These are phyloP conservation scores for Drosophila pallidifrons DNA, from an alignment of 1,140 invertebrate species.

Conservation along the genomic window DNA sequence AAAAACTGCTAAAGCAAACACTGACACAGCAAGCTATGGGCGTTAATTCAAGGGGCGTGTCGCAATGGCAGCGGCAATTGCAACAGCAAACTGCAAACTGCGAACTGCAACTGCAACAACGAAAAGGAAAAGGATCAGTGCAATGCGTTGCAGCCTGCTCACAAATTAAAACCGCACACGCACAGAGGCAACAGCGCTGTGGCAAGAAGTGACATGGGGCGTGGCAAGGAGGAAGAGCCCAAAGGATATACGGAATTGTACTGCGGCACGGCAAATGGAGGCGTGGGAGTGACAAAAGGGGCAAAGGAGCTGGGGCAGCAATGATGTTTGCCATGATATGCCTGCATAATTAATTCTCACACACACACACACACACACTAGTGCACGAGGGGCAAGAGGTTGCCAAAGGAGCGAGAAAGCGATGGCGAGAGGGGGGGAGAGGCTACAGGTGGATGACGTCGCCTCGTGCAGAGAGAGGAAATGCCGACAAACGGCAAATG, in stretches of 20 bases:
- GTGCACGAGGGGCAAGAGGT: neutral
- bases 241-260: conserved; percentile 19
- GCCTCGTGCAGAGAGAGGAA: conserved; percentile 52
- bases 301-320: conserved; percentile 6
- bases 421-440: neutral
- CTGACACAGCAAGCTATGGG: conserved; percentile 34
- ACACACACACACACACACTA: conserved; percentile 13
- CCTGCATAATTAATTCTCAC: conserved; percentile 79
- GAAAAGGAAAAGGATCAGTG: conserved; percentile 63
- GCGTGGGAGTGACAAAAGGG: neutral
- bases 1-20: conserved; percentile 29
- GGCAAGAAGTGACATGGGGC: neutral
- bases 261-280: conserved; percentile 9
- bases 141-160: conserved; percentile 47
- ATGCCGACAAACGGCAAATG: conserved; percentile 72
- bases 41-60: conserved; percentile 28
- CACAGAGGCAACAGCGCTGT: neutral
- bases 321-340: conserved; percentile 76
- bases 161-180: conserved; percentile 79
- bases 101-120: conserved; percentile 27
- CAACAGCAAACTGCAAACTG: conserved; percentile 33
- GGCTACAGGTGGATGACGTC: conserved; percentile 53
- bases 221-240: neutral
- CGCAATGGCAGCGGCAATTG: conserved; percentile 10
- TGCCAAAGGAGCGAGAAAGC: no score